A percentile compares a stretch with the other conserved stretches of the same genome.
phyloP scores from a whole-genome alignment of 2,797 vertebrate species.

The Balearica regulorum region DNA sequence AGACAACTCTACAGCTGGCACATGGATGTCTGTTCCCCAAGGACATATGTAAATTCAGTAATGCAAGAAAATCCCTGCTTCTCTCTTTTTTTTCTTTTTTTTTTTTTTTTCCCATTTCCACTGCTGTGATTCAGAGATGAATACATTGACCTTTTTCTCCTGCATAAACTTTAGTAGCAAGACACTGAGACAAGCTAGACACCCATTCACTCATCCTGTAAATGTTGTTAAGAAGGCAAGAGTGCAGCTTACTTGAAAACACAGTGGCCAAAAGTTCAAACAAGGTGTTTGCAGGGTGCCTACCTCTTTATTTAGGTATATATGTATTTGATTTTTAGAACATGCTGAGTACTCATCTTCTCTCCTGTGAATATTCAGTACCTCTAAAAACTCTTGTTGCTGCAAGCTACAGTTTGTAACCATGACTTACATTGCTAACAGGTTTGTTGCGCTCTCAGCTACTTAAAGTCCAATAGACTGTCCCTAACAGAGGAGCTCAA shows the following conservation, averaged over 20 bases:
- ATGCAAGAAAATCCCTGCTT: neutral
- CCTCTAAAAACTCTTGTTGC: neutral
- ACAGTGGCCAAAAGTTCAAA: neutral
- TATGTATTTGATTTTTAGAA: neutral
- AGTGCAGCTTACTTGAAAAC: neutral
- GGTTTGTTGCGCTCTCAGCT: neutral
- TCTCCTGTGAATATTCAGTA: neutral
- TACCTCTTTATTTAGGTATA: neutral
- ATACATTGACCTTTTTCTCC: conserved; percentile 40
- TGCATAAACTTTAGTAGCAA: neutral
- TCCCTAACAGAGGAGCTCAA: neutral
- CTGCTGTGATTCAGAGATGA: neutral
- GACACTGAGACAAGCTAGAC: neutral
- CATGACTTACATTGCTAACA: neutral
- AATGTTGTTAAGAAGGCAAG: neutral
- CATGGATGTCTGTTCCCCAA: neutral
- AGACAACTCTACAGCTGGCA: neutral
- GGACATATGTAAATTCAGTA: conserved; percentile 32
- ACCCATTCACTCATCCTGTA: neutral
- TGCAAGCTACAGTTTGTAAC: neutral
- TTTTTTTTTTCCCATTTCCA: neutral
- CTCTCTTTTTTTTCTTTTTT: neutral
- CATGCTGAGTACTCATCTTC: neutral
- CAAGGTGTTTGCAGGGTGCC: neutral
- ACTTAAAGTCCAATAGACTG: neutral